These are phyloP conservation scores for Uloborus diversus DNA, from an alignment of 1,140 invertebrate species.

Conservation along the genomic window DNA sequence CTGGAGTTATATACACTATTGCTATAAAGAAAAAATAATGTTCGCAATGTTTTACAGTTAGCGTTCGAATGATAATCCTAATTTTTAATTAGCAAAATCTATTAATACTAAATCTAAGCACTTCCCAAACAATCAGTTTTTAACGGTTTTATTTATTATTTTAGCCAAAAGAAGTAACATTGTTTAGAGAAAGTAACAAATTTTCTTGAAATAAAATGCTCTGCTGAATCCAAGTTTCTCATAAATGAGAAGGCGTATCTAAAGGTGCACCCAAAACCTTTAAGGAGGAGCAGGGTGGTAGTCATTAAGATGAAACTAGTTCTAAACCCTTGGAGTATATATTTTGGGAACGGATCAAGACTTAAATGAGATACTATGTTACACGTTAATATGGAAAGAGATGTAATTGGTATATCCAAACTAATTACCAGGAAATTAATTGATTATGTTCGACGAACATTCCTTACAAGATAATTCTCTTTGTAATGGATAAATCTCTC, in stretches of 20 bases:
- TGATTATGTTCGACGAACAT: conserved; percentile 1
- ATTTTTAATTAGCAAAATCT: too few species aligned
- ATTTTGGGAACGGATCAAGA: conserved; percentile 38
- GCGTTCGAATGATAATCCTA: too few species aligned
- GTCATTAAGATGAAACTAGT: conserved; percentile 41
- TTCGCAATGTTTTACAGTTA: too few species aligned
- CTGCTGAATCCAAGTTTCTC: conserved; percentile 10
- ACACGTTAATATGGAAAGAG: neutral
- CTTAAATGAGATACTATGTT: conserved; percentile 10
- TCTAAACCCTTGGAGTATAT: conserved; percentile 30
- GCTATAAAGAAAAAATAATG: too few species aligned
- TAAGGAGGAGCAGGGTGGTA: conserved; percentile 18
- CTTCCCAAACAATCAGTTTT: too few species aligned
- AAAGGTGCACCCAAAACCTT: neutral
- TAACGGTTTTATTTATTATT: too few species aligned
- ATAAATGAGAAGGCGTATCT: conserved; percentile 39
- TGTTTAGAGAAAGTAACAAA: too few species aligned
- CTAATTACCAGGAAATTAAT: conserved; percentile 28
- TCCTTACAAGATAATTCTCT: neutral
- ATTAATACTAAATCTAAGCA: too few species aligned
- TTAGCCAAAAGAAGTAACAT: too few species aligned
- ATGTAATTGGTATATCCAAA: conserved; percentile 40
- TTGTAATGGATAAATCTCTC: too few species aligned
- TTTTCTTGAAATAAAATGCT: too few species aligned
- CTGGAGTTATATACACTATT: too few species aligned